These are phyloP conservation scores for Catocala sponsa DNA, from an alignment of 2,888 invertebrate genomes.

Conservation along the genomic window DNA sequence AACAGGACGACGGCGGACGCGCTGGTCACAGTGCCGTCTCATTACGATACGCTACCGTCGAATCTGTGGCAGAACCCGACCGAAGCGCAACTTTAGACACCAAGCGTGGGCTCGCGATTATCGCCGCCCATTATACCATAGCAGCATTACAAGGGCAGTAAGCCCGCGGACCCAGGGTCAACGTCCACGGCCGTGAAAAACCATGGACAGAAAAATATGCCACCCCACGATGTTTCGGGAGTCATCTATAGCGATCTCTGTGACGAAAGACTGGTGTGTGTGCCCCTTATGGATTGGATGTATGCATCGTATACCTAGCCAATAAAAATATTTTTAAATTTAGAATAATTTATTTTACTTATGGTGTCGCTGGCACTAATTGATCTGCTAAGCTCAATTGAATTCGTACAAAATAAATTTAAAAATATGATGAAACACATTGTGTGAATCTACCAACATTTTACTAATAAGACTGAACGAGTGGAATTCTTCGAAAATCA, in stretches of 20 bases:
- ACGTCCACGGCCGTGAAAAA: constrained; percentile 78
- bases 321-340: constrained; percentile 33
- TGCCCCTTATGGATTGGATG: constrained; percentile 32
- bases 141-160: constrained; percentile 68
- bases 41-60: constrained; percentile 90
- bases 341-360: constrained; percentile 31
- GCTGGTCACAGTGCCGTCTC: constrained; percentile 92
- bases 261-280: constrained; percentile 62
- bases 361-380: constrained; percentile 40
- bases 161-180: constrained; percentile 55
- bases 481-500: constrained; percentile 52
- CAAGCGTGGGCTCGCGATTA: constrained; percentile 57
- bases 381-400: constrained; percentile 59
- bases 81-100: constrained; percentile 80
- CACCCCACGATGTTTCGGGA: constrained; percentile 61
- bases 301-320: constrained; percentile 48
- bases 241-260: constrained; percentile 60
- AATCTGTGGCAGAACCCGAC: constrained; percentile 81
- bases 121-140: constrained; percentile 62
- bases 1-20: constrained; percentile 91
- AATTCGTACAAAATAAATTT: constrained; percentile 67
- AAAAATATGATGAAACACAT: constrained; percentile 50
- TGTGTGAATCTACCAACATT: constrained; percentile 58
- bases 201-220: constrained; percentile 63
- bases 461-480: constrained; percentile 72